Evolutionary conservation across 1,140 invertebrate species (phyloP), one percentile per base, ranked within the genome.

Genomic region (Lithobius niger): DNA sequence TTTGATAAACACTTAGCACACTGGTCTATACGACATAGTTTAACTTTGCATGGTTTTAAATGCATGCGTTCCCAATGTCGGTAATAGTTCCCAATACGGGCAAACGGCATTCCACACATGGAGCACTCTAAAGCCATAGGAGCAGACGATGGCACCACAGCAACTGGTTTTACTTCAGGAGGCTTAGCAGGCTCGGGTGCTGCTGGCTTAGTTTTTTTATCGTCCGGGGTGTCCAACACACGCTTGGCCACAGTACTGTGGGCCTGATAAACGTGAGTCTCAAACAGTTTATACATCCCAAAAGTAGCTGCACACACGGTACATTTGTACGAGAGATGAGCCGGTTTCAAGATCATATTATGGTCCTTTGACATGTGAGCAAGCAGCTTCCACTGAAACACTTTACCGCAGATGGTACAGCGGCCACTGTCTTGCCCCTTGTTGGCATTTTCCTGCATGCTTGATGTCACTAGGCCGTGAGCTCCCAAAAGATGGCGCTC

Each of bases 391-490:
- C 86, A 92, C 71, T 91, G 87, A 67, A 89, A 92, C 52, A 92
- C 86, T 70, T 86, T 82, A 67, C 88, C 88, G 77, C 90, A 95
- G 44, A 91, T 82, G 44, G 90, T 90, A 77, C 91, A 95, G 58
- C 91, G 76, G 43, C 91, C 91, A 44, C 86, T 84, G 73, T 95
- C 91, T 70, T 90, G 91, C 60, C 89, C 89, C 68, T 88, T 91
- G 66, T 95, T 93, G 44, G 91, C 89, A 43, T 89, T 88, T 66
- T 93, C 88, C 68, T 94, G 88, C 87, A 96, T 91, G 64, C 90
- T 93, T 49, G 88, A 91, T 36, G 91, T 95, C 18, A 96, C 91
- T 31, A 95, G 76, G 40, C 89, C 89, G 68, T 96, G 91, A 52
- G 88, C 88, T 53, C 91, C 91, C 44, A 96, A 74, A 59, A 95